Base-by-base conservation (phyloP, 53 echinoderm and acorn worm species). In the Crossaster papposus region DNA sequence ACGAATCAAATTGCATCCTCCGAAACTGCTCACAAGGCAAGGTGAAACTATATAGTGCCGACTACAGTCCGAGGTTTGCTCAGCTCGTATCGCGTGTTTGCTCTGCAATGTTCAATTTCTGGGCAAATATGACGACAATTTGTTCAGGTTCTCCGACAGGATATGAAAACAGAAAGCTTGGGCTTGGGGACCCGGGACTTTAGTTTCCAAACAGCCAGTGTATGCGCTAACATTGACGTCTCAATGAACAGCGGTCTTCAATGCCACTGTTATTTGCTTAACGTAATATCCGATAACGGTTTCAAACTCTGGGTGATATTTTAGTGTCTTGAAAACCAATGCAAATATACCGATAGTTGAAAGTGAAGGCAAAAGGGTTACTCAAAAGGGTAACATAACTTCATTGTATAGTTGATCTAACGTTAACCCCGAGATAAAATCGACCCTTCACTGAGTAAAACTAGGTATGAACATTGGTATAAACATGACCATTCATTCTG, bases 61-160 rank as follows among this genome's bases (percentile, higher is more conserved):
- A 0, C 5, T 11, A 18, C n/a, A n/a, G n/a, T n/a, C n/a, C n/a
- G 58, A 36, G 55, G 87, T 87, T 87, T 87, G 87, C 77, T 35
- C 62, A 87, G 87, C 18, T 54, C 64, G 29, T 28, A 54, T 34
- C 26, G 54, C 37, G 62, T 77, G 86, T 87, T 87, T 87, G 87
- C 36, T 77, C 87, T 54, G 62, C 76, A 87, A 87, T 77, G 87
- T 87, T 54, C 87, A 87, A 87, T 87, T 84, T 87, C 87, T 87
- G 64, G 37, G 37, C 77, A 87, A 87, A 87, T 87, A 87, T 36
- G 58, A 32, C 33, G 55, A 1, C 30, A 55, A 74, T 87, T 87
- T 77, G 87, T 55, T 72, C 77, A 72, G 76, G 87, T 58, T 77
- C 72, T 77, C 36, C 24, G 76, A 77, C n/a, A 55, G 87, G 63